Percentiles rank a stretch among this genome's conserved stretches.
Evolutionary conservation across 2,797 vertebrate genomes (phyloP).

Genomic region (Chaetodon trifasciatus): DNA sequence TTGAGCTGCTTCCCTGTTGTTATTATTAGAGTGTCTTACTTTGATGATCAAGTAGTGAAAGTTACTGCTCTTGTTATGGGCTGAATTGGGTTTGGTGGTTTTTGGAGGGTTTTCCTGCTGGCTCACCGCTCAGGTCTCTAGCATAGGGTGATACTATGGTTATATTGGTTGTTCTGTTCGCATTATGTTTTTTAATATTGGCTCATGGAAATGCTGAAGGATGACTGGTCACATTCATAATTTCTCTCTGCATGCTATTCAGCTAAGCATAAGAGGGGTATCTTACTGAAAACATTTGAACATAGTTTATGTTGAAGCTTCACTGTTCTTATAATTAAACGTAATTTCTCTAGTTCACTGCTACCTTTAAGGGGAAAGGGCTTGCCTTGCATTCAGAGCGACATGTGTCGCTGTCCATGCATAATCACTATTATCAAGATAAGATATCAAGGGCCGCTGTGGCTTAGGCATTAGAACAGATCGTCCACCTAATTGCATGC

Average conservation of each 20-base stretch:
- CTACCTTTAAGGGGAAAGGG: too few relatives aligned
- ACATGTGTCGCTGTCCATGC: not conserved
- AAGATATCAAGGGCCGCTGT: not conserved
- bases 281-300: not conserved
- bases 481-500: not conserved
- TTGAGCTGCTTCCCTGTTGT: not conserved
- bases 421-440: not conserved
- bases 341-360: not conserved
- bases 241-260: not conserved
- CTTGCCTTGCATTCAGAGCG: not conserved
- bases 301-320: too few relatives aligned
- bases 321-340: not conserved
- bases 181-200: not conserved
- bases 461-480: too few relatives aligned
- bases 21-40: not conserved
- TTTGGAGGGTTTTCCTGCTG: not conserved
- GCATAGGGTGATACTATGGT: not conserved
- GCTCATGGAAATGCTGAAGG: not conserved
- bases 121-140: not conserved
- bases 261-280: not conserved
- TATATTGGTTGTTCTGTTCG: not conserved
- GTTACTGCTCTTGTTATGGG: not conserved
- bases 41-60: not conserved
- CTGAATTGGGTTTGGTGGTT: not conserved
- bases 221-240: not conserved